Percentiles rank a stretch among this genome's conserved stretches.
These are phyloP conservation scores for Liparis tanakae DNA, from an alignment of 2,797 vertebrate genomes.

Conservation along the genomic window DNA sequence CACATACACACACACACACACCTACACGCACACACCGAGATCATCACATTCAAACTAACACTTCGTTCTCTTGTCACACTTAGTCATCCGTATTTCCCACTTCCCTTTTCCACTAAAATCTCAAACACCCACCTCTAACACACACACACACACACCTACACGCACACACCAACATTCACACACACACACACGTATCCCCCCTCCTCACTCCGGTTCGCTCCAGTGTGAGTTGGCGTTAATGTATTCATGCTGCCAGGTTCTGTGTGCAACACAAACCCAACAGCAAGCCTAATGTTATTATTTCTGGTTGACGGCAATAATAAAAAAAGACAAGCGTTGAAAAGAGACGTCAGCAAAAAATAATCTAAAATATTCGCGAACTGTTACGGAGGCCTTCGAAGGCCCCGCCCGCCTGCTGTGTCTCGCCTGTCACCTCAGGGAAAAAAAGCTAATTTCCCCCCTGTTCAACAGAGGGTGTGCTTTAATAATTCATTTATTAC, in stretches of 20 bases:
- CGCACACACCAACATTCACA: slow-evolving; percentile 4
- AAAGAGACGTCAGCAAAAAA: slow-evolving; percentile 53
- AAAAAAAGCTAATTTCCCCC: background rate
- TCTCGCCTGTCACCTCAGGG: slow-evolving; percentile 52
- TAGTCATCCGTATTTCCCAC: slow-evolving; percentile 52
- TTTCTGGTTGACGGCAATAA: slow-evolving; percentile 53
- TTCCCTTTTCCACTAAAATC: slow-evolving; percentile 33
- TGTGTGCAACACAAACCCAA: slow-evolving; percentile 44
- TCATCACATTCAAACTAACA: slow-evolving; percentile 10
- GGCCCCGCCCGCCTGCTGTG: slow-evolving; percentile 30
- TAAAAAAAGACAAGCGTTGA: slow-evolving; percentile 57
- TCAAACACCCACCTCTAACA: slow-evolving; percentile 13
- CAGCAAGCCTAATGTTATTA: slow-evolving; percentile 53
- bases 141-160: background rate
- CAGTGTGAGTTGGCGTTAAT: slow-evolving; percentile 65
- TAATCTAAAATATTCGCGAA: slow-evolving; percentile 41
- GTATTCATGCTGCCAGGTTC: slow-evolving; percentile 60
- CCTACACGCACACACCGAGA: background rate
- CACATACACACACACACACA: background rate
- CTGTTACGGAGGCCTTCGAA: slow-evolving; percentile 51
- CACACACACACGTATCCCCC: background rate
- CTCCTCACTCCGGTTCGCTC: slow-evolving; percentile 26
- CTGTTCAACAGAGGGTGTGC: slow-evolving; percentile 6
- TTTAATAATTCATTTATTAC: slow-evolving; percentile 33
- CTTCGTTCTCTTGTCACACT: slow-evolving; percentile 52